Evolutionary conservation across 2,888 invertebrate species (phyloP), one percentile per base, ranked within the genome.

Genomic region (Syrista parreyssii): DNA sequence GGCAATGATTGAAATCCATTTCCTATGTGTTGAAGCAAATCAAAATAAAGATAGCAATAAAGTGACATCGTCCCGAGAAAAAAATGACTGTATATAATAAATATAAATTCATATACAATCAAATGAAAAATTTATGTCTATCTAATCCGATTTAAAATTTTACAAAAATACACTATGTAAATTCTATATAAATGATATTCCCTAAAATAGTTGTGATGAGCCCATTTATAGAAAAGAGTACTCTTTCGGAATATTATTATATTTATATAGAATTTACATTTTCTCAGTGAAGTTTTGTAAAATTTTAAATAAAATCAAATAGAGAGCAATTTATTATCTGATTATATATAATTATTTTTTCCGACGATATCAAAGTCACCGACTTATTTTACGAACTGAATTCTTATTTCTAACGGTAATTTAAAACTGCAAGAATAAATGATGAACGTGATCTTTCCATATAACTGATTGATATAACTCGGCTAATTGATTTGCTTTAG

Each of bases 1-100:
- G 94, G 74, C 96, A 95, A 89, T 98, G 98, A 91, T 98, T 98
- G 82, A 98, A 93, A 90, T 98, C 98, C n/a, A 98, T 91, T 87
- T 95, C 95, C 84, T 92, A 31, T 36, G 36, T 34, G 15, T 6
- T 40, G 36, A 11, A 36, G 31, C 32, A 4, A 35, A 68, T 12
- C 4, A 68, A 75, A 75, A 36, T 69, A 74, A 2, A 40, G 35
- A 73, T 36, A 40, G 15, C 35, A 34, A 72, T 12, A 15, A 80
- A 32, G 69, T 78, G 79, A 72, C 69, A 12, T 55, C 73, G 68
- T 36, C 36, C 36, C 36, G 0, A 12, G 36, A 40, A 31, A 73
- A 35, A 74, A 73, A 30, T 73, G 75, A 2, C 33, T 30, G 33
- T 34, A 76, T 15, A 69, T 77, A 68, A 31, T 73, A 68, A 3